A percentile compares a stretch with the other conserved stretches of the same genome.
Conservation (phyloP, 2,113 vertebrate genomes). For the Macaca mulatta region DNA sequence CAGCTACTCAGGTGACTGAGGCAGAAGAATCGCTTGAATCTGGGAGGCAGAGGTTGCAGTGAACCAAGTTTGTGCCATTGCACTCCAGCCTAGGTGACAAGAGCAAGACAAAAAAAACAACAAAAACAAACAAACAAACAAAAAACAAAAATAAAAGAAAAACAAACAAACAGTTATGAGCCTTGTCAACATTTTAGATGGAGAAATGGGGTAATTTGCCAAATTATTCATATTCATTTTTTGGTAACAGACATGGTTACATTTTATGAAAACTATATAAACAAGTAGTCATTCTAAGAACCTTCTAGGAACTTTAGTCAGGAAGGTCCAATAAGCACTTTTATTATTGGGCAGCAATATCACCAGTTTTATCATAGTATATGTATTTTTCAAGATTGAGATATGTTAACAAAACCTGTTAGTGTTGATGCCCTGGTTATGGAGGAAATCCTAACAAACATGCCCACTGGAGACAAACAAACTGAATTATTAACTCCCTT, state of each 20-base stretch:
- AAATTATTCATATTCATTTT: background rate
- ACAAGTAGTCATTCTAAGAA: background rate
- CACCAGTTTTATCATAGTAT: slow-evolving; percentile 51
- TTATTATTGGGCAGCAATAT: background rate
- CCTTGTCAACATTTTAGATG: background rate
- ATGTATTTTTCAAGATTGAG: slow-evolving; percentile 66
- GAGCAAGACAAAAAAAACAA: too few species aligned
- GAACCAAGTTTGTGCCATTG: too few species aligned
- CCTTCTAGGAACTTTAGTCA: background rate
- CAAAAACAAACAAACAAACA: too few species aligned
- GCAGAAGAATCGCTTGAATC: too few species aligned
- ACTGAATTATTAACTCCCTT: slow-evolving; percentile 38
- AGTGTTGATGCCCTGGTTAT: slow-evolving; percentile 65
- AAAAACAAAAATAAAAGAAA: background rate
- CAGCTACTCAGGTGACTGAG: too few species aligned
- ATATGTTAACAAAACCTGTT: slow-evolving; percentile 74
- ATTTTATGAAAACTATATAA: background rate
- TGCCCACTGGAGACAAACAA: slow-evolving; percentile 44
- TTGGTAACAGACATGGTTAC: background rate
- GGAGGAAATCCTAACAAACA: slow-evolving; percentile 50
- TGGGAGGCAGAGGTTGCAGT: too few species aligned
- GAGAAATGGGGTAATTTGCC: background rate
- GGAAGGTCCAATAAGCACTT: background rate
- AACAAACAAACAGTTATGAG: background rate
- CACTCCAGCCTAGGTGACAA: too few species aligned